Evolutionary conservation across 35 echinoderm and acorn worm genomes (phyloP), one percentile per base, ranked within the genome.

Genomic region (Ophiothrix spiculata): DNA sequence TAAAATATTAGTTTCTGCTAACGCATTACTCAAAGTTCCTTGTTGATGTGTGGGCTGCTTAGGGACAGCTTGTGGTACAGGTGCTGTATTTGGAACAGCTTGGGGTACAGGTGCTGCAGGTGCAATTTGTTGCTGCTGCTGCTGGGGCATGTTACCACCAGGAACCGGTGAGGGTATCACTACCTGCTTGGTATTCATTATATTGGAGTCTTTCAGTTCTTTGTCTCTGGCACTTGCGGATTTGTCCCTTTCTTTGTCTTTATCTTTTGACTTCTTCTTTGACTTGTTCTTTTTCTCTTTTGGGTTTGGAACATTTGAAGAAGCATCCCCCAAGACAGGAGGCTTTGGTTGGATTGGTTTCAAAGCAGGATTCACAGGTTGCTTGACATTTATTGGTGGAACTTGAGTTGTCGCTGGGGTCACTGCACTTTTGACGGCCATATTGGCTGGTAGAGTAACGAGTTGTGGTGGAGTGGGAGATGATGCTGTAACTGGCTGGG

Each of bases 281-380:
- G 77, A 42, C 63, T 87, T 90, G 25, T 34, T 78, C 74, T 94
- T 99, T 79, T 93, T 93, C 31, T 99, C 96, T 81, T 94, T 99
- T 16, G 88, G 73, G 75, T 81, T 91, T 29, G 78, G 33, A 41
- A 90, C 19, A 25, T 79, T 40, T 31, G 92, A 56, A 37, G 74
- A 60, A 33, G 56, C 36, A 45, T 99, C 92, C 39, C 86, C 77
- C 80, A 85, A 84, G 21, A 89, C 89, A 1, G 89, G 80, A 23
- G 96, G 96, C 80, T 99, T 99, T 38, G 96, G 96, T 41, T 99
- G 96, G 15, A 99, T 99, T 35, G 92, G 96, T 89, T 94, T 99
- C 25, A 99, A 77, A 42, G 93, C 78, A 3, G 84, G 79, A 64
- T 82, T 91, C 11, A 91, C 92, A 37, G 86, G 38, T 37, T 89